A percentile compares a stretch with the other conserved stretches of the same genome.
These are phyloP conservation scores for Octomys mimax DNA, from an alignment of 2,797 vertebrate genomes.

Conservation along the genomic window DNA sequence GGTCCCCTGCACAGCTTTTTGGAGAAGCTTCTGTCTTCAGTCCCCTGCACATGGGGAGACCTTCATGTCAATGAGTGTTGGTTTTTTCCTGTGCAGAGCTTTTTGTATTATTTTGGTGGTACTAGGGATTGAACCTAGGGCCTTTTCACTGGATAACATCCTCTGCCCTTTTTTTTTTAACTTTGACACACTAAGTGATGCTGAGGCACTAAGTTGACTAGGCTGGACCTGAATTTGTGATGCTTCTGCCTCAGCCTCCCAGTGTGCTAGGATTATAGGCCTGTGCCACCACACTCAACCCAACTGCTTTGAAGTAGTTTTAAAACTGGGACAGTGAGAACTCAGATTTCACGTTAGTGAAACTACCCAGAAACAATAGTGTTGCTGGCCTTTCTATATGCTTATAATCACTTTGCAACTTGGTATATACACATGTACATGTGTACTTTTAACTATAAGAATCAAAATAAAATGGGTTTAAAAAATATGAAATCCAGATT, in stretches of 20 bases:
- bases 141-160: not conserved
- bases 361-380: not conserved
- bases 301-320: not conserved
- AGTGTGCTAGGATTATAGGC: not conserved
- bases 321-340: not conserved
- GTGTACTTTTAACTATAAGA: not conserved
- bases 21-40: not conserved
- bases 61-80: accelerated
- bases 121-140: not conserved
- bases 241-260: not conserved
- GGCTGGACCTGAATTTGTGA: not conserved
- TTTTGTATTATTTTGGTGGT: not conserved
- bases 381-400: accelerated
- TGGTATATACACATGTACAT: not conserved
- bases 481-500: not conserved
- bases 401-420: not conserved
- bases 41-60: not conserved
- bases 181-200: not conserved
- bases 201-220: not conserved
- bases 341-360: not conserved
- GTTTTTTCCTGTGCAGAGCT: too few species aligned
- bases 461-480: not conserved
- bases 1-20: accelerated
- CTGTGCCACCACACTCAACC: not conserved
- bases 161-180: not conserved